A percentile compares a stretch with the other conserved stretches of the same genome.
These are phyloP conservation scores for Ceratina calcarata DNA, from an alignment of 1,140 invertebrate species.

Conservation along the genomic window DNA sequence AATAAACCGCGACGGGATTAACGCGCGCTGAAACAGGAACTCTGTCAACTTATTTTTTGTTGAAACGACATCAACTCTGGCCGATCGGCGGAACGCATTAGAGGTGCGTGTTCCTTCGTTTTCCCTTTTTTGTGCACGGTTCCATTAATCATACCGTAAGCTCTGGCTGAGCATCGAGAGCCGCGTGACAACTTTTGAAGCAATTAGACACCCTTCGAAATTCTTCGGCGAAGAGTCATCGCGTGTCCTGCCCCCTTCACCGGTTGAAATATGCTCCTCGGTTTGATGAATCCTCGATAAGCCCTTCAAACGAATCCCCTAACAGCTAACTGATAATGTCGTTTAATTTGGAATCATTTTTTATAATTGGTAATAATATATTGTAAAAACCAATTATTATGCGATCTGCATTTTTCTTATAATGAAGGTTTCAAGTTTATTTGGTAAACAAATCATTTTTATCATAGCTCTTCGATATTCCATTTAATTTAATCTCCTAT, in stretches of 20 bases:
- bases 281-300: background rate
- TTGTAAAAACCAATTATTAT: too few relatives aligned
- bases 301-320: too few relatives aligned
- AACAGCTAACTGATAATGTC: too few relatives aligned
- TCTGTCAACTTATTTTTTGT: constrained; percentile 2
- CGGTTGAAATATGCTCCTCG: too few relatives aligned
- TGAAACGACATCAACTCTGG: constrained; percentile 19
- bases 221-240: constrained; percentile 59
- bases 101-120: constrained; percentile 24
- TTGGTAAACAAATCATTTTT: too few relatives aligned
- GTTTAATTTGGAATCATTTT: too few relatives aligned
- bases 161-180: constrained; percentile 56
- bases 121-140: constrained; percentile 27
- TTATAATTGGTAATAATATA: too few relatives aligned
- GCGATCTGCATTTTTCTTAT: too few relatives aligned
- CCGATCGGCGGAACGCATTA: constrained; percentile 58
- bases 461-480: too few relatives aligned
- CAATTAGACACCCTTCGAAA: constrained; percentile 74
- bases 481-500: too few relatives aligned
- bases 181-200: constrained; percentile 70
- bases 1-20: background rate
- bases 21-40: background rate
- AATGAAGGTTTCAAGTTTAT: too few relatives aligned
- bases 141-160: constrained; percentile 59
- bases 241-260: background rate